Base-by-base conservation (phyloP, 2,113 vertebrate species). In the Hydropotes inermis region DNA sequence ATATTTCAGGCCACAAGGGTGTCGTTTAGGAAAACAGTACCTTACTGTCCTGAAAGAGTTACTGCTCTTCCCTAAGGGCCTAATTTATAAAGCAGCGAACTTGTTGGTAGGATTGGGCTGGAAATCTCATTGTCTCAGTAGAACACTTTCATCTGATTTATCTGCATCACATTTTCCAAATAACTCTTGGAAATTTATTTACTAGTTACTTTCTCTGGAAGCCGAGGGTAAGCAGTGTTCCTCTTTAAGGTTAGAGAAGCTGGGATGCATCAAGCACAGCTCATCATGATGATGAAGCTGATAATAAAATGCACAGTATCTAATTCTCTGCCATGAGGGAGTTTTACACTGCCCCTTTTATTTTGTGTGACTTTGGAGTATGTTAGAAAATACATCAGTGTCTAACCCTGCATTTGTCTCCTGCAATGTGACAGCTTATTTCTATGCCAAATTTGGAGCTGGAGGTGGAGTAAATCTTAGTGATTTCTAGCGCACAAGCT, bases 71-170 rank as follows among this genome's bases (percentile, higher is more conserved):
- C 96, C 97, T 95, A 67, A 93, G 91, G 97, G 88, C 39, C 76
- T 78, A 92, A 98, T 98, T 98, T 98, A 96, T 92, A 98, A 97
- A 97, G 94, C 90, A 78, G 67, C 58, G 36, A 95, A 83, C 84
- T 97, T 85, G 39, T 90, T 92, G 87, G 95, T 88, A 96, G 55
- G 92, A 94, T 96, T 96, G 96, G 92, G 52, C 89, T 92, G 52
- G 94, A 97, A 97, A 97, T 91, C 82, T 54, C 85, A 79, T 96
- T 94, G 96, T 96, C 87, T 95, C 50, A 0, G 50, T 96, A 95
- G 96, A 97, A 82, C 28, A 4, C 67, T 97, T 97, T 97, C 60
- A 85, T 97, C 95, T 97, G 92, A 97, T 95, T 98, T 98, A 91
- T 97, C 87, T 76, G 76, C 94, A 64, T 95, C 17, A 43, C 21